phyloP scores from a whole-genome alignment of 2,888 invertebrate genomes.

The Oxycera nigricornis region DNA sequence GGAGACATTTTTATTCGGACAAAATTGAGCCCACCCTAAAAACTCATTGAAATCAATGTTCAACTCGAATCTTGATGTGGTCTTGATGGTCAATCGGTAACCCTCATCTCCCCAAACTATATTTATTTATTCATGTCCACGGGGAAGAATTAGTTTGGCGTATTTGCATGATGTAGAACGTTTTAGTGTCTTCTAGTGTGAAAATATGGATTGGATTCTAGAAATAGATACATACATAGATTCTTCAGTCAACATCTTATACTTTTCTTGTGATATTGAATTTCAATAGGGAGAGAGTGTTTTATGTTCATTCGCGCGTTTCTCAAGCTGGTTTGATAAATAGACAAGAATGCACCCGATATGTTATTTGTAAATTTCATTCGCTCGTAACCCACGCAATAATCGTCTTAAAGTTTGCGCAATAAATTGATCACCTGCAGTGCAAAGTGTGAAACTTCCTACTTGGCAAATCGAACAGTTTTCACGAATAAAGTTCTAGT shows the following conservation, averaged over 20 bases:
- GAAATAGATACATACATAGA: not conserved
- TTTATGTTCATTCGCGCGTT: not conserved
- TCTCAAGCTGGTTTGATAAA: constrained; percentile 5
- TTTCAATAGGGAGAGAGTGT: constrained; percentile 18
- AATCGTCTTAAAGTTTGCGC: constrained; percentile 3
- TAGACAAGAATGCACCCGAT: not conserved
- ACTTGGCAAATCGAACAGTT: constrained; percentile 6
- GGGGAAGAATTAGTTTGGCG: not conserved
- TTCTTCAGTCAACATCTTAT: not conserved
- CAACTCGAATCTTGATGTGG: not conserved
- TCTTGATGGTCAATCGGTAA: not conserved
- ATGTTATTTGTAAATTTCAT: constrained; percentile 31
- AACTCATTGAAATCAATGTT: too few relatives aligned
- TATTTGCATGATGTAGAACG: not conserved
- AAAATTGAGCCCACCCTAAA: too few relatives aligned
- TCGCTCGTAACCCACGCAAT: constrained; percentile 30
- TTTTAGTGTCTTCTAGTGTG: not conserved
- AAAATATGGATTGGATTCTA: not conserved
- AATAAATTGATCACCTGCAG: constrained; percentile 34
- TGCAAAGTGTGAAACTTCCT: constrained; percentile 33
- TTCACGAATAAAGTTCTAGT: not conserved
- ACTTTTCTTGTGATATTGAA: constrained; percentile 29
- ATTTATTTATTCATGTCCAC: not conserved
- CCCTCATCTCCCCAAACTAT: not conserved
- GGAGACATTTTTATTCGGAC: too few relatives aligned